Base-by-base conservation (phyloP, 1,140 invertebrate species). In the Cyclina sinensis region DNA sequence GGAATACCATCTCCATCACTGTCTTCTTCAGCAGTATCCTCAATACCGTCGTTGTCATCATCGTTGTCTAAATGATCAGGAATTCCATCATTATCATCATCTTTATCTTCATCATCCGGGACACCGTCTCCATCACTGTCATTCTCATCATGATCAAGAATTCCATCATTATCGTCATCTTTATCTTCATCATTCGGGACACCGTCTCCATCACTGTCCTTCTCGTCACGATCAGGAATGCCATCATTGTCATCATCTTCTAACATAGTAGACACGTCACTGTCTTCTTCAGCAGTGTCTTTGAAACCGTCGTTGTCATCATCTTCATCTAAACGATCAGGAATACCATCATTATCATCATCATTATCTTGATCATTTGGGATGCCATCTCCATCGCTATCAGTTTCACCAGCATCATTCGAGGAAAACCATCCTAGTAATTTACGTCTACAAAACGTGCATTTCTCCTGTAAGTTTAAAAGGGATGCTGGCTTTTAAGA, bases 321-420 rank as follows among this genome's bases (percentile, higher is more conserved):
- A 35, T 70, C 65, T n/a, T 70, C 39, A 35, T 70, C 65, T 27
- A 37, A 37, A 70, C 39, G 30, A 70, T 93, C 93, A 11, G 92
- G 92, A 76, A 92, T 91, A n/a, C 91, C 93, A 78, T 93, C 93
- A 51, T 92, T 91, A 88, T 92, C 90, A 27, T 91, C 89, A 70
- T 93, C 84, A 62, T 92, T 85, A 76, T 81, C 51, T 39, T 93
- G 70, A 27, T 91, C 39, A 65, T 95, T 93, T 32, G 92, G 93
- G 46, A 94, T 92, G n/a, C 94, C 94, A 84, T 95, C 94, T 81
- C 92, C 88, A 78, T 95, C 93, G 70, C 90, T 85, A 86, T 94
- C 93, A 27, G 91, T 85, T 54, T 93, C 74, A 14, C 91, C 90
- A 32, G 90, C 73, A 51, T 93, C 78, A 73, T 91, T 90, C 37